Conservation (phyloP, 1,140 invertebrate species). For the Grapholita molesta region DNA sequence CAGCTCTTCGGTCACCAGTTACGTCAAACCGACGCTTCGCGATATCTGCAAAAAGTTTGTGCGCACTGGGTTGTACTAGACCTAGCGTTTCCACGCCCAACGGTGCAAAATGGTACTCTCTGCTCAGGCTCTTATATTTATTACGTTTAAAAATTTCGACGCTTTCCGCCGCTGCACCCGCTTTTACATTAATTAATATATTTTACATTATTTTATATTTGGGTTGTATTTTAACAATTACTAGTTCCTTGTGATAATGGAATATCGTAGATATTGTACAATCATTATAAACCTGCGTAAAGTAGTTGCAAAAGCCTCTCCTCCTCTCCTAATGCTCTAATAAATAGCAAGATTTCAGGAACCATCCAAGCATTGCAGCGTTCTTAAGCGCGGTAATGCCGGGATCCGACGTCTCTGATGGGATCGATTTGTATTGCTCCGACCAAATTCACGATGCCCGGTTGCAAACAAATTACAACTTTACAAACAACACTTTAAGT, state of each 20-base stretch:
- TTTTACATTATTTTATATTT: too few species aligned
- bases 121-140: too few species aligned
- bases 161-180: too few species aligned
- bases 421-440: constrained; percentile 66
- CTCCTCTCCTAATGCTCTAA: constrained; percentile 25
- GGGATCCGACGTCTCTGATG: constrained; percentile 36
- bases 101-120: too few species aligned
- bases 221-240: too few species aligned
- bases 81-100: too few species aligned
- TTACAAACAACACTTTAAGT: constrained; percentile 36
- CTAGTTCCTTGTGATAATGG: neutral
- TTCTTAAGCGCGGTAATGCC: constrained; percentile 28
- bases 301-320: neutral
- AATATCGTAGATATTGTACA: neutral
- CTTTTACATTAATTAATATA: too few species aligned
- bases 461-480: constrained; percentile 39
- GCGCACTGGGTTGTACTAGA: too few species aligned
- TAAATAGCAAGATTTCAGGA: constrained; percentile 31
- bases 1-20: too few species aligned
- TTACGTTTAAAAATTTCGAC: too few species aligned
- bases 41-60: too few species aligned
- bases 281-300: neutral
- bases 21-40: too few species aligned
- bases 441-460: constrained; percentile 29
- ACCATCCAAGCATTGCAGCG: constrained; percentile 19